Conservation (phyloP, 2,888 invertebrate genomes). For the Asteroscopus sphinx region DNA sequence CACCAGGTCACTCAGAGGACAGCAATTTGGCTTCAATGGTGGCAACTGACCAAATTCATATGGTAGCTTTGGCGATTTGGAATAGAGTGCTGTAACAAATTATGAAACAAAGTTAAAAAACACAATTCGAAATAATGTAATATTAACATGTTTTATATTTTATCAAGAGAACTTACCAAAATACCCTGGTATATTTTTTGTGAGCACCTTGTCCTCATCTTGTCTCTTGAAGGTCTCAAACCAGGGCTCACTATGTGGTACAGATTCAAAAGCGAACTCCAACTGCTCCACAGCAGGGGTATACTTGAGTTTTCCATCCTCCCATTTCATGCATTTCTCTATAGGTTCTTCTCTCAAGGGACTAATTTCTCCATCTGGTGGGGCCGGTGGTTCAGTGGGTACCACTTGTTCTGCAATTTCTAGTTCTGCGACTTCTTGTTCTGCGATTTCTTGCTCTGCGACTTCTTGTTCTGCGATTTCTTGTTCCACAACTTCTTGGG, state of each 20-base stretch:
- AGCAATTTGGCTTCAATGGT: slow-evolving; percentile 90
- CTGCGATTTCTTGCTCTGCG: no score
- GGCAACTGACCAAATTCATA: slow-evolving; percentile 93
- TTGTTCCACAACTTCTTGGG: slow-evolving; percentile 49
- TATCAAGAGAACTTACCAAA: slow-evolving; percentile 81
- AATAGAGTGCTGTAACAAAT: slow-evolving; percentile 86
- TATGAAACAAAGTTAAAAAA: slow-evolving; percentile 20
- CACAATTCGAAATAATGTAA: neutral
- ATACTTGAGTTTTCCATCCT: slow-evolving; percentile 82
- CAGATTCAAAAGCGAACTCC: slow-evolving; percentile 93
- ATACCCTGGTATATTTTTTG: slow-evolving; percentile 90
- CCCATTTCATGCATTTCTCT: slow-evolving; percentile 85
- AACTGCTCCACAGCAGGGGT: slow-evolving; percentile 90
- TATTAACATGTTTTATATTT: neutral
- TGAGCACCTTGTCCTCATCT: slow-evolving; percentile 92
- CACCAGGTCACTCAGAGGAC: slow-evolving; percentile 84
- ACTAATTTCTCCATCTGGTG: slow-evolving; percentile 61
- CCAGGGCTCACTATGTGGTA: slow-evolving; percentile 94
- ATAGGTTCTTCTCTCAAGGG: slow-evolving; percentile 75
- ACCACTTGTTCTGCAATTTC: slow-evolving; percentile 52
- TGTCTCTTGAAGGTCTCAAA: slow-evolving; percentile 94
- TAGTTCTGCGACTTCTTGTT: no score
- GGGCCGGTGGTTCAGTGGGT: slow-evolving; percentile 43
- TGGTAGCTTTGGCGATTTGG: slow-evolving; percentile 92
- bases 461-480: no score